Conservation (phyloP, 2,888 invertebrate species). For the Cylindroiulus punctatus region DNA sequence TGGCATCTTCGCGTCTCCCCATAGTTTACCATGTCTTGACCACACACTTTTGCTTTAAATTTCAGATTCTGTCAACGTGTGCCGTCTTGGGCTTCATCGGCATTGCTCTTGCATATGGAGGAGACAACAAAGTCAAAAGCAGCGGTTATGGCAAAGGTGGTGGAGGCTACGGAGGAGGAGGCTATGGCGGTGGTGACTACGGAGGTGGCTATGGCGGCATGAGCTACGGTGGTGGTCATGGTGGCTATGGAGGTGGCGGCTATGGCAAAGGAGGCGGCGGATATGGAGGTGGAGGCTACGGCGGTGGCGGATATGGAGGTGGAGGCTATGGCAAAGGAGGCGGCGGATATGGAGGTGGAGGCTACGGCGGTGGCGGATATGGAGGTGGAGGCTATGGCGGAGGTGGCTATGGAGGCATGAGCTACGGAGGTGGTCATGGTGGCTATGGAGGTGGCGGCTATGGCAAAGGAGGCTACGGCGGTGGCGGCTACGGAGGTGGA, state of each 20-base stretch:
- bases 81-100: slow-evolving; percentile 19
- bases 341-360: slow-evolving; percentile 11
- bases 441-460: not conserved
- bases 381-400: not conserved
- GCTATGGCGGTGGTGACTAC: not conserved
- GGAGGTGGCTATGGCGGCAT: slow-evolving; percentile 14
- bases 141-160: not conserved
- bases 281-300: not conserved
- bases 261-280: slow-evolving; percentile 21
- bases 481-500: not conserved
- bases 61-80: slow-evolving; percentile 51
- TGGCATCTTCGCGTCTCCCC: too few species aligned
- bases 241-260: not conserved
- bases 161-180: not conserved
- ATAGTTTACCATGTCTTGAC: not conserved
- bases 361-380: not conserved
- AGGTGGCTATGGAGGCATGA: not conserved
- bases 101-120: slow-evolving; percentile 33
- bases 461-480: not conserved
- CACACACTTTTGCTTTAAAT: not conserved
- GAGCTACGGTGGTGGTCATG: not conserved
- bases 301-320: not conserved
- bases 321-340: slow-evolving; percentile 3
- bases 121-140: slow-evolving; percentile 49
- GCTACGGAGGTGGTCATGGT: not conserved